Base-by-base conservation (phyloP, 2,113 vertebrate species). In the Seriola quinqueradiata region DNA sequence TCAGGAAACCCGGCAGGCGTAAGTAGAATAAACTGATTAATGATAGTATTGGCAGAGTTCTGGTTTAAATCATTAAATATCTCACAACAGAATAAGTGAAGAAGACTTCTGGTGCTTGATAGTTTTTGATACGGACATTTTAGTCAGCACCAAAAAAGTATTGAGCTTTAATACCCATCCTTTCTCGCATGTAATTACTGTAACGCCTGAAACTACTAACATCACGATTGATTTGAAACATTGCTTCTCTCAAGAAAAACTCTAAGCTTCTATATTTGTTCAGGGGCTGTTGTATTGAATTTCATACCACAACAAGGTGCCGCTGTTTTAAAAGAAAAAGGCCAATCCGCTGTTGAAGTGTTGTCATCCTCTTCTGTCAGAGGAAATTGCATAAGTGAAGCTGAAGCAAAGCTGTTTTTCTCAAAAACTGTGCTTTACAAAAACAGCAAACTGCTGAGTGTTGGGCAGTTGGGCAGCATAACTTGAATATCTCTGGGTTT, bases 1-100 rank as follows among this genome's bases (percentile, higher is more conserved):
- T 99, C 73, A 93, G 98, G 74, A 99, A 97, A 87, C 98, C 98
- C 13, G 98, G 98, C 87, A 94, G 98, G 90, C 97, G 98, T 99
- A 96, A 79, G 98, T 97, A 66, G 34, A 6, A 4, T 3, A 6
- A 38, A 46, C 28, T 28, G 28, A 28, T 28, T 28, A 28, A 28
- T 28, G 28, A 28, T 28, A 28, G 28, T 28, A 28, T 28, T 28
- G 28, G 28, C 28, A 28, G 28, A 28, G 28, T 28, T 28, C 28
- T 28, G 28, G 28, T 28, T 28, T 28, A 28, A 28, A 28, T 28
- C 28, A 28, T 28, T 28, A 28, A 28, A 28, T 28, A 28, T 28
- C 28, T 28, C 28, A 28, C 28, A 2, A 28, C 46, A 50, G 14
- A 50, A 50, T 46, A 5, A 46, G 4, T 46, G 4, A 16, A 46